These are phyloP conservation scores for Callyntrura guangdongensis DNA, from an alignment of 2,888 invertebrate genomes.

Conservation along the genomic window DNA sequence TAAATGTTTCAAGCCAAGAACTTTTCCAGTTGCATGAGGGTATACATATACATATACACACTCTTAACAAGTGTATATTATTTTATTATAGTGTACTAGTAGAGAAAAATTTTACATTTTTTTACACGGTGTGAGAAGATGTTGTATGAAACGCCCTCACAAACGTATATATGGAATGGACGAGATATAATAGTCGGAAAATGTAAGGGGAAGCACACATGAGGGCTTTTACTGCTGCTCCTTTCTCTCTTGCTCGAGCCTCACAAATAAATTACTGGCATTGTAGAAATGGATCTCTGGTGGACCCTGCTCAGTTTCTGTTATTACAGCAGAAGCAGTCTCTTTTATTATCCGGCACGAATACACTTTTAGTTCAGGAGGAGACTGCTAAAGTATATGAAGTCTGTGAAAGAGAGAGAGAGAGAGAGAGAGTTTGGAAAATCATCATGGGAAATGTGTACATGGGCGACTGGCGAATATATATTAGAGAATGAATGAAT, in stretches of 20 bases:
- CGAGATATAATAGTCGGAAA: constrained; percentile 80
- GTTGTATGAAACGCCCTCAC: constrained; percentile 19
- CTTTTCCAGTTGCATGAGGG: constrained; percentile 7
- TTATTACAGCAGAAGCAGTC: constrained; percentile 46
- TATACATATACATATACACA: constrained; percentile 1
- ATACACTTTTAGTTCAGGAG: constrained; percentile 6
- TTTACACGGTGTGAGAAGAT: not conserved
- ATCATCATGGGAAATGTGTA: constrained; percentile 49
- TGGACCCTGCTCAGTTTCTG: constrained; percentile 18
- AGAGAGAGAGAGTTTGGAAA: constrained; percentile 13
- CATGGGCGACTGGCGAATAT: not conserved
- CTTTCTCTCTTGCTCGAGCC: constrained; percentile 34
- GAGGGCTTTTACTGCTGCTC: constrained; percentile 77
- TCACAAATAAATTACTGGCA: constrained; percentile 75
- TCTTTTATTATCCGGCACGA: constrained; percentile 67
- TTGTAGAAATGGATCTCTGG: constrained; percentile 71
- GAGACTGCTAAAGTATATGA: not conserved
- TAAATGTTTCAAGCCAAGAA: not conserved
- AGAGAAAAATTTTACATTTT: not conserved
- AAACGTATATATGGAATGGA: constrained; percentile 40
- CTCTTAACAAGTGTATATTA: not conserved
- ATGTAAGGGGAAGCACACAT: constrained; percentile 79
- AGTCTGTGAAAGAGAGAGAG: too few species aligned
- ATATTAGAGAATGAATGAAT: not conserved
- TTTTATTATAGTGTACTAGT: too few species aligned